Conservation (phyloP, 2,888 invertebrate genomes). For the Cinara cedri region DNA sequence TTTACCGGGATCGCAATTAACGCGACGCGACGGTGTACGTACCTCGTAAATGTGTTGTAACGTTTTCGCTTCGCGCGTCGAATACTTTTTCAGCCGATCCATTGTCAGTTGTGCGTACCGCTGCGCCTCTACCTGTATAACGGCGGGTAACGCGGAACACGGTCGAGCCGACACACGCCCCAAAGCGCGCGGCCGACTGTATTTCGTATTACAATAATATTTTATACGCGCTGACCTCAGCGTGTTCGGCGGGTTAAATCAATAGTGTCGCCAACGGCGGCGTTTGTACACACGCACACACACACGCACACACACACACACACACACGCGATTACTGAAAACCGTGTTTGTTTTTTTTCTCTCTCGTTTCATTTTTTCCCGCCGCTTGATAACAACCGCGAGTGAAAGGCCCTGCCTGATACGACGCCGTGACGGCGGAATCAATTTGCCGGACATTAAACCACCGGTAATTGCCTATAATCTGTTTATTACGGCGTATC, state of each 20-base stretch:
- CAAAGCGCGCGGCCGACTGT: neutral
- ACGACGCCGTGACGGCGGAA: no score
- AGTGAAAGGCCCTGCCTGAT: no score
- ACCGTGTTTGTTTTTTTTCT: neutral
- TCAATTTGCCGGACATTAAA: no score
- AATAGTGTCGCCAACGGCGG: constrained; percentile 39
- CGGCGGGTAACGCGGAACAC: neutral
- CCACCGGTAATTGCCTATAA: no score
- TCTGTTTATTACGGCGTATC: no score
- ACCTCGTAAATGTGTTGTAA: constrained; percentile 50
- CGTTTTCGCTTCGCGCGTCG: constrained; percentile 37
- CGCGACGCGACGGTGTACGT: neutral
- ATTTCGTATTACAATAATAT: constrained; percentile 10
- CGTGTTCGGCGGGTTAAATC: constrained; percentile 34
- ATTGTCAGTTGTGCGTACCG: neutral
- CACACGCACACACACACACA: no score
- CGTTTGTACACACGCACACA: constrained; percentile 20
- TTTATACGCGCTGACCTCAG: neutral
- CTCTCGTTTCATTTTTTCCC: no score
- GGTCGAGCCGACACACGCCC: neutral
- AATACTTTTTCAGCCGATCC: constrained; percentile 33
- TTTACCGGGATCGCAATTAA: no score
- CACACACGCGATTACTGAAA: no score
- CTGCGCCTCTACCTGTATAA: no score
- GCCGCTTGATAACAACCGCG: no score